Conservation (phyloP, 1,140 invertebrate genomes). For the Caenorhabditis brenneri region DNA sequence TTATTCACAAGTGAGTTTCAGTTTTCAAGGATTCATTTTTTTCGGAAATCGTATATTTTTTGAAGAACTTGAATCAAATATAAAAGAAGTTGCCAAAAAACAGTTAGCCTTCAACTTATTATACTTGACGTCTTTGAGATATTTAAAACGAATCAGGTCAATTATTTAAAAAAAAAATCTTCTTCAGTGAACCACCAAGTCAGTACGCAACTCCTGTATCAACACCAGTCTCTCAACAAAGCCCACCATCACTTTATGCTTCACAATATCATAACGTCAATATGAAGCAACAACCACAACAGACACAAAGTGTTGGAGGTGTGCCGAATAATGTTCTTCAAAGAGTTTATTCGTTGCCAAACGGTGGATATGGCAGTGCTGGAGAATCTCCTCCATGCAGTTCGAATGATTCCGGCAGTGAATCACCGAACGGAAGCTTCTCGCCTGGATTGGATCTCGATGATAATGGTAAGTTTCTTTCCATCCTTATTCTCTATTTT, state of each 20-base stretch:
- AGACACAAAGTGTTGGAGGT: background rate
- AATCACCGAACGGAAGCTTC: slow-evolving; percentile 58
- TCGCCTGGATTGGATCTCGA: slow-evolving; percentile 57
- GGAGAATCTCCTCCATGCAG: slow-evolving; percentile 56
- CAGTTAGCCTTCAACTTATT: too few relatives aligned
- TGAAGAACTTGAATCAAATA: too few relatives aligned
- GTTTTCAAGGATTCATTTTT: background rate
- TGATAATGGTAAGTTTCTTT: slow-evolving; percentile 37
- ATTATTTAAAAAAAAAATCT: background rate
- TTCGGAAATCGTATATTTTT: background rate
- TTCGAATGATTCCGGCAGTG: slow-evolving; percentile 54
- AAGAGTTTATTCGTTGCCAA: slow-evolving; percentile 43
- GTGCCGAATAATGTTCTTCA: slow-evolving; percentile 38
- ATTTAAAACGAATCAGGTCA: too few relatives aligned
- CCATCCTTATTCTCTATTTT: background rate
- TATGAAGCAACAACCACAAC: background rate
- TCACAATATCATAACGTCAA: slow-evolving; percentile 13
- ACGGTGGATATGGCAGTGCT: slow-evolving; percentile 46
- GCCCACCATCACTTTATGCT: background rate
- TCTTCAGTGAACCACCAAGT: slow-evolving; percentile 21
- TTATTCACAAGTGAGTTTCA: slow-evolving; percentile 83
- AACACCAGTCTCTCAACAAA: background rate
- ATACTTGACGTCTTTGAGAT: too few relatives aligned
- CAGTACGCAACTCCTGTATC: background rate
- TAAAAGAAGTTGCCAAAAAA: too few relatives aligned